Evolutionary conservation across 1,140 invertebrate species (phyloP).

Genomic region (Macrostomum lignano): DNA sequence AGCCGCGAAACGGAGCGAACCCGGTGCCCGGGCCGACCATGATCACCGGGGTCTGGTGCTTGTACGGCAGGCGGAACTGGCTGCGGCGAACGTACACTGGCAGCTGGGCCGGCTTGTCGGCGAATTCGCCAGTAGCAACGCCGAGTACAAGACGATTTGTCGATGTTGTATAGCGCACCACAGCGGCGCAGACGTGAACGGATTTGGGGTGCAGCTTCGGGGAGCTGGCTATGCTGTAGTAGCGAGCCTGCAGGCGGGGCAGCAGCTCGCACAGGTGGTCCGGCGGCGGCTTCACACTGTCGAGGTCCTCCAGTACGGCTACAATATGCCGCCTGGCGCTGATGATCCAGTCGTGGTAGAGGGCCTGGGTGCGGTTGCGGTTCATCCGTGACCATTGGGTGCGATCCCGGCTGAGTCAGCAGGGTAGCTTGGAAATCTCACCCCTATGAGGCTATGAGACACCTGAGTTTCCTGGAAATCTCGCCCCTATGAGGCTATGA

Average conservation of each 20-base stretch:
- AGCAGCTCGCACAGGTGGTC: slow-evolving; percentile 84
- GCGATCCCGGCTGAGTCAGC: no score
- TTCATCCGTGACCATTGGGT: no score
- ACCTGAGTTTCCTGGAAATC: no score
- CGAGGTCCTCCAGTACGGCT: slow-evolving; percentile 70
- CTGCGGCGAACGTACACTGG: slow-evolving; percentile 54
- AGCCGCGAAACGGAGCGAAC: slow-evolving; percentile 86
- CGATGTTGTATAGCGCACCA: slow-evolving; percentile 69
- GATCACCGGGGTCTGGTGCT: slow-evolving; percentile 57
- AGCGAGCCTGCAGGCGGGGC: slow-evolving; percentile 70
- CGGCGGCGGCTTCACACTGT: slow-evolving; percentile 60
- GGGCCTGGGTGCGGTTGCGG: no score
- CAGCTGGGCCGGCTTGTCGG: slow-evolving; percentile 15
- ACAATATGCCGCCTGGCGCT: slow-evolving; percentile 70
- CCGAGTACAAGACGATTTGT: slow-evolving; percentile 26
- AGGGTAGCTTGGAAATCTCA: no score
- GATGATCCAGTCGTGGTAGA: slow-evolving; percentile 62
- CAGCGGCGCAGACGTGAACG: slow-evolving; percentile 78
- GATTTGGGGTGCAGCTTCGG: slow-evolving; percentile 50
- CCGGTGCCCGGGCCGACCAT: slow-evolving; percentile 97
- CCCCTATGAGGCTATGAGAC: no score
- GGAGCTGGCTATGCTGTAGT: slow-evolving; percentile 95
- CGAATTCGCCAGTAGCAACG: background rate
- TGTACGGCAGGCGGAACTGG: slow-evolving; percentile 71
- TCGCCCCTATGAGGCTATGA: no score